phyloP scores from a whole-genome alignment of 2,888 invertebrate genomes.

The Drosophila basisetae region DNA sequence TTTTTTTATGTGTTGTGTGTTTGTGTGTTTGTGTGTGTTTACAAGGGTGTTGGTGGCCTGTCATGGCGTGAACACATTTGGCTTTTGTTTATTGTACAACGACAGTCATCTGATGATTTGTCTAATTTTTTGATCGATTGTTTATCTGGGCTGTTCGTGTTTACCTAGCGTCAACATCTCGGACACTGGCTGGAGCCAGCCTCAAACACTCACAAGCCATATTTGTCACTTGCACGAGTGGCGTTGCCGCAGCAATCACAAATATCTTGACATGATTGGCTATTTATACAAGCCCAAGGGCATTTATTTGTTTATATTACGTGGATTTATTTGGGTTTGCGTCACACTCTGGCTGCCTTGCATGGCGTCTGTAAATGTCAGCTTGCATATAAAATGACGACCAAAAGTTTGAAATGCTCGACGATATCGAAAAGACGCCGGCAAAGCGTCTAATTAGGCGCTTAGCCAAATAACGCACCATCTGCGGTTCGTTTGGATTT shows the following conservation, averaged over 20 bases:
- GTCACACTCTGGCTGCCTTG: slow-evolving; percentile 5
- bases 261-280: slow-evolving; percentile 50
- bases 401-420: slow-evolving; percentile 25
- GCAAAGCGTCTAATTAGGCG: slow-evolving; percentile 19
- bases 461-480: slow-evolving; percentile 16
- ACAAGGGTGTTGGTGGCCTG: slow-evolving; percentile 33
- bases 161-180: slow-evolving; percentile 36
- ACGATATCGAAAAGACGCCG: not conserved
- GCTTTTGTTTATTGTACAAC: slow-evolving; percentile 71
- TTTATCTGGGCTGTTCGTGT: slow-evolving; percentile 43
- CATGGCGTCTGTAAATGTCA: slow-evolving; percentile 15
- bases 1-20: not conserved
- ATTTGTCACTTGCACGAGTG: slow-evolving; percentile 62
- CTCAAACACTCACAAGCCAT: slow-evolving; percentile 19
- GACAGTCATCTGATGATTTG: slow-evolving; percentile 70
- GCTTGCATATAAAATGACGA: slow-evolving; percentile 13
- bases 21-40: not conserved
- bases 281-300: slow-evolving; percentile 15
- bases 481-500: not conserved
- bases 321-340: slow-evolving; percentile 13
- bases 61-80: slow-evolving; percentile 72
- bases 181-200: slow-evolving; percentile 1
- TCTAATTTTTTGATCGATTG: slow-evolving; percentile 78
- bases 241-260: slow-evolving; percentile 27
- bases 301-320: slow-evolving; percentile 39